Evolutionary conservation across 2,888 invertebrate genomes (phyloP).

Genomic region (Alloplasta piceator): DNA sequence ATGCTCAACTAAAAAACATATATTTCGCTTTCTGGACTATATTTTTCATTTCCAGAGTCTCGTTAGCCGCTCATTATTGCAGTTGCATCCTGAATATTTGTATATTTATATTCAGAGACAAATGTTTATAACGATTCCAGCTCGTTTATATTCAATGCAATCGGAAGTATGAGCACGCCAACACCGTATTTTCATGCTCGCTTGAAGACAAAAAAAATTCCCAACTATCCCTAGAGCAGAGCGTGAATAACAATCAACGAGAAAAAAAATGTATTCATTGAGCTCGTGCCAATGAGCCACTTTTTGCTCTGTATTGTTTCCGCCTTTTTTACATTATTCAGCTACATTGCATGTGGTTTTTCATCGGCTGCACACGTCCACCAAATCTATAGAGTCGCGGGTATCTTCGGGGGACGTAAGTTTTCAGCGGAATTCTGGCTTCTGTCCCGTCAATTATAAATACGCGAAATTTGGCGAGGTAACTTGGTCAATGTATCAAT

Average conservation of each 20-base stretch:
- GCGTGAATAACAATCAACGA: conserved; percentile 38
- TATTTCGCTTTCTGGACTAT: not conserved
- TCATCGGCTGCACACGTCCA: not conserved
- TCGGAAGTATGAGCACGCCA: conserved; percentile 54
- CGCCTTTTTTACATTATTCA: conserved; percentile 20
- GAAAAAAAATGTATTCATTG: conserved; percentile 57
- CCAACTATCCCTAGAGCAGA: not conserved
- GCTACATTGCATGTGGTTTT: conserved; percentile 40
- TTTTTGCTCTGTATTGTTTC: conserved; percentile 20
- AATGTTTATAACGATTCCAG: conserved; percentile 40
- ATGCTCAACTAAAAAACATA: no score
- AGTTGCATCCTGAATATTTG: not conserved
- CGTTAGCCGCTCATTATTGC: not conserved
- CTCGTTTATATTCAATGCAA: conserved; percentile 47
- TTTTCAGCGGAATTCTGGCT: no score
- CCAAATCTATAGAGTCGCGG: no score
- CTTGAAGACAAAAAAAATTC: not conserved
- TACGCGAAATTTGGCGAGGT: no score
- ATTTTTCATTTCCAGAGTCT: not conserved
- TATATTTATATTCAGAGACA: not conserved
- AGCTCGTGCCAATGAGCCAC: conserved; percentile 62
- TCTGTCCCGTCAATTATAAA: no score
- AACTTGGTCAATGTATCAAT: no score
- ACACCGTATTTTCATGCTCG: conserved; percentile 11
- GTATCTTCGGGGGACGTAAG: no score